Percentiles rank a stretch among this genome's conserved stretches.
These are phyloP conservation scores for Datnioides undecimradiatus DNA, from an alignment of 2,113 vertebrate species.

Conservation along the genomic window DNA sequence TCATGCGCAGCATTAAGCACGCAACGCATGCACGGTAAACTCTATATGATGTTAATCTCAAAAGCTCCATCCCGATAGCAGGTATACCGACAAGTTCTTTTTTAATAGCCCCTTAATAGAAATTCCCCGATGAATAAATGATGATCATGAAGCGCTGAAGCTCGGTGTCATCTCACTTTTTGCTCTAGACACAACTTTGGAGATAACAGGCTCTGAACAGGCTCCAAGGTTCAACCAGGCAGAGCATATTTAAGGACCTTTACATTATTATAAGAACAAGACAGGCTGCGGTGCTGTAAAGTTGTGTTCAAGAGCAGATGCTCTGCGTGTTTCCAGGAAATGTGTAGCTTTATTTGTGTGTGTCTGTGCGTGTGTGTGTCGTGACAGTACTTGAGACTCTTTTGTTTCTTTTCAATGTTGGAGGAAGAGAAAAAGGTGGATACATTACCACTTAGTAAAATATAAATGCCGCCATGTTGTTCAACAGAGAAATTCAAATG, in stretches of 20 bases:
- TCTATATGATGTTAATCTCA: constrained; percentile 6
- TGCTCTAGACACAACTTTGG: constrained; percentile 47
- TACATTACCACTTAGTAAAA: constrained; percentile 83
- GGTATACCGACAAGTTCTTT: constrained; percentile 2
- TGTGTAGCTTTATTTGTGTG: constrained; percentile 26
- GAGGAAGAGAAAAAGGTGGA: constrained; percentile 76
- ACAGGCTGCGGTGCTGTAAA: constrained; percentile 1
- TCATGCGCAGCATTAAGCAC: constrained; percentile 23
- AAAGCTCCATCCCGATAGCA: constrained; percentile 18
- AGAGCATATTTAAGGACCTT: constrained; percentile 62
- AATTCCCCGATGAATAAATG: constrained; percentile 70
- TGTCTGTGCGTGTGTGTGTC: constrained; percentile 10
- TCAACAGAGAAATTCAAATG: constrained; percentile 85
- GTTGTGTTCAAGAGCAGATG: constrained; percentile 54
- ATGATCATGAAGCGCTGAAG: constrained; percentile 55
- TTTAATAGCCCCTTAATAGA: constrained; percentile 57
- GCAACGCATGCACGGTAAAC: not conserved
- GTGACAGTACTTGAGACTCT: constrained; percentile 41
- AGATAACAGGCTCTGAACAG: constrained; percentile 55
- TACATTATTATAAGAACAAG: constrained; percentile 58
- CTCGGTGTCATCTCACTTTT: constrained; percentile 43
- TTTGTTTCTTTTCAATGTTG: constrained; percentile 70
- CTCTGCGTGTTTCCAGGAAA: constrained; percentile 68
- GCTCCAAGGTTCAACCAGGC: constrained; percentile 39
- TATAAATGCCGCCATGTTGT: constrained; percentile 85